These are phyloP conservation scores for Clitarchus hookeri DNA, from an alignment of 2,888 invertebrate genomes.

Conservation along the genomic window DNA sequence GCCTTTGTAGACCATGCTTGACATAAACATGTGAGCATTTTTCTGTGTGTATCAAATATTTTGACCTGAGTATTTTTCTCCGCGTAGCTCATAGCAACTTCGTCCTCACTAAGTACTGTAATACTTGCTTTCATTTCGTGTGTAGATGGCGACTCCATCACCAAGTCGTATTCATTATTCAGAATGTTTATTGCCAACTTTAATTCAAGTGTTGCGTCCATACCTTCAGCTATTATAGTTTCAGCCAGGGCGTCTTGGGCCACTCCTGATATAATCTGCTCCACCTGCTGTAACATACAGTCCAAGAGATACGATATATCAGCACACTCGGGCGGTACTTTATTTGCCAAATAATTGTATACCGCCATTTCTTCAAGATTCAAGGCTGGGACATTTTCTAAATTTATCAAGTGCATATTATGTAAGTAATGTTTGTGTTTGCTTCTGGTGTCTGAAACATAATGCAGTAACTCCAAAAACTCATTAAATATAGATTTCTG, in stretches of 20 bases:
- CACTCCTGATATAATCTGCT: not conserved
- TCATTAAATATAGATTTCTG: not conserved
- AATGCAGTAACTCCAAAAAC: not conserved
- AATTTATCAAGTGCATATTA: not conserved
- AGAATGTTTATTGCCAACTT: not conserved
- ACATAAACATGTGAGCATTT: not conserved
- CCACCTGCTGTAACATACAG: not conserved
- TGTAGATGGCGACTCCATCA: not conserved
- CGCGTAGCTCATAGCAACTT: not conserved
- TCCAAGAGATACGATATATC: not conserved
- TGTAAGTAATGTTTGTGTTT: not conserved
- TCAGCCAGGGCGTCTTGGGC: not conserved
- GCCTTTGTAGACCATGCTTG: not conserved
- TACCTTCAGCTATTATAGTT: not conserved
- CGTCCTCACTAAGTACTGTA: not conserved
- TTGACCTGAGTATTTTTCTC: not conserved
- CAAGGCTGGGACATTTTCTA: not conserved
- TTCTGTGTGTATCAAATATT: not conserved
- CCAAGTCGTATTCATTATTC: not conserved
- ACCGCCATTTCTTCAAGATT: not conserved
- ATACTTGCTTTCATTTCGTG: not conserved
- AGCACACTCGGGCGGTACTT: not conserved
- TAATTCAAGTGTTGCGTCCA: not conserved
- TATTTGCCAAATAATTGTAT: not conserved
- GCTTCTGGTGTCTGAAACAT: not conserved